A percentile compares a stretch with the other conserved stretches of the same genome.
Evolutionary conservation across 2,888 invertebrate species (phyloP).

Genomic region (Caenorhabditis afra): DNA sequence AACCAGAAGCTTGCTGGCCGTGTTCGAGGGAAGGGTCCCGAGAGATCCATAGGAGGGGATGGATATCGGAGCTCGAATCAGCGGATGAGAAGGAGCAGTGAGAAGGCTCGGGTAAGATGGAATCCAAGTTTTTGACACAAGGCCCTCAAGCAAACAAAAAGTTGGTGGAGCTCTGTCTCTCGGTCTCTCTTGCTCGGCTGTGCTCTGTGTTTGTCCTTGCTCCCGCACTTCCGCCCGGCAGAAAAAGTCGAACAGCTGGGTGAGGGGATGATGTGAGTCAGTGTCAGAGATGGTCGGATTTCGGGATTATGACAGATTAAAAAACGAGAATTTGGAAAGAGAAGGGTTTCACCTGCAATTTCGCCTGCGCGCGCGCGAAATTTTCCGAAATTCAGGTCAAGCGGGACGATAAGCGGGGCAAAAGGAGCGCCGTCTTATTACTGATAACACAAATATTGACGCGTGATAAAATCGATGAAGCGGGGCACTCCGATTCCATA

Average conservation of each 20-base stretch:
- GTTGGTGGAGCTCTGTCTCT: slow-evolving; percentile 17
- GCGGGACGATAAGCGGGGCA: slow-evolving; percentile 35
- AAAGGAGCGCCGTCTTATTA: slow-evolving; percentile 2
- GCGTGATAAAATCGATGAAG: slow-evolving; percentile 8
- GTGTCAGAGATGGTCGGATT: slow-evolving; percentile 1
- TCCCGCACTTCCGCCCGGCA: slow-evolving; percentile 40
- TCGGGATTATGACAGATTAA: slow-evolving; percentile 17
- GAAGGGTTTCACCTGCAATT: slow-evolving; percentile 11
- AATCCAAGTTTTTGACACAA: slow-evolving; percentile 44
- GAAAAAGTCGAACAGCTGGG: slow-evolving; percentile 50
- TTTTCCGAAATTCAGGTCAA: slow-evolving; percentile 42
- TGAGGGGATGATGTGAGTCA: slow-evolving; percentile 11
- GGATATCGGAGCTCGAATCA: slow-evolving; percentile 11
- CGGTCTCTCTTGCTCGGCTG: neutral
- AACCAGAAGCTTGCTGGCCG: slow-evolving; percentile 38
- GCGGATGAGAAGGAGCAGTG: neutral
- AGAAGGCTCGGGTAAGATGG: too few species aligned
- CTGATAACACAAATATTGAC: slow-evolving; percentile 22
- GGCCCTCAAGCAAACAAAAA: slow-evolving; percentile 52
- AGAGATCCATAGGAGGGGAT: neutral
- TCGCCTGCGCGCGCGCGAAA: neutral
- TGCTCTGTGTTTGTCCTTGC: slow-evolving; percentile 37
- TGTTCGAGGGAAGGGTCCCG: slow-evolving; percentile 4
- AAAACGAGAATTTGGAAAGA: slow-evolving; percentile 10
- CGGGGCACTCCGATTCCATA: neutral